Base-by-base conservation (phyloP, 2,888 invertebrate genomes). In the Adela reaumurella region DNA sequence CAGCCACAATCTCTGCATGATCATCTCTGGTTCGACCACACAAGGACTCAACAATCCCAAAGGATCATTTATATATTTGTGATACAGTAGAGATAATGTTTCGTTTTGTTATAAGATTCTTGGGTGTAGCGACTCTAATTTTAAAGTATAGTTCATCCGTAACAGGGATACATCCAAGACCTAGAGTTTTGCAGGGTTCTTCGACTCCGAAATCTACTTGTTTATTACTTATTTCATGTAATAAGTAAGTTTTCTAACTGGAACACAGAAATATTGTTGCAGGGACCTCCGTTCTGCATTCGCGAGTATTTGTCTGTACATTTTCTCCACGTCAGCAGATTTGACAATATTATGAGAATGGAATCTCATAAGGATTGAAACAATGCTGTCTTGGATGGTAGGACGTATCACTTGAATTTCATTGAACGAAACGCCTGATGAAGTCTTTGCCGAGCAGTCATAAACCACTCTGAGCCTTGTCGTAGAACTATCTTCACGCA, bases 21-120 rank as follows among this genome's bases (percentile, higher is more conserved):
- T 17, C 10, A 58, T 52, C 51, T 59, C 59, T n/a, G 51, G 53
- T 6, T 53, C 20, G 17, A 57, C 52, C 1, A 53, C 51, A 11
- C 47, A 45, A 2, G 58, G 57, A 14, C 51, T 35, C 42, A 60
- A 43, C 8, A 56, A 50, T 2, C 55, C 57, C 17, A 58, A 43
- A 1, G 59, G 58, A 41, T 59, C 57, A 44, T n/a, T n/a, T n/a
- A n/a, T 51, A 59, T 2, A 59, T 51, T 47, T 56, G 53, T 8
- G 59, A 50, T 18, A 54, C 50, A 17, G 44, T 46, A 10, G 57
- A 56, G 16, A 59, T 46, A 6, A 58, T 54, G 1, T 16, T 45
- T n/a, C 57, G 57, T 51, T 58, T 59, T 14, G 58, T 57, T 2
- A 51, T n/a, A n/a, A n/a, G n/a, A n/a, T n/a, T n/a, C n/a, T n/a